Conservation (phyloP, 2,113 vertebrate species). For the Indri indri region DNA sequence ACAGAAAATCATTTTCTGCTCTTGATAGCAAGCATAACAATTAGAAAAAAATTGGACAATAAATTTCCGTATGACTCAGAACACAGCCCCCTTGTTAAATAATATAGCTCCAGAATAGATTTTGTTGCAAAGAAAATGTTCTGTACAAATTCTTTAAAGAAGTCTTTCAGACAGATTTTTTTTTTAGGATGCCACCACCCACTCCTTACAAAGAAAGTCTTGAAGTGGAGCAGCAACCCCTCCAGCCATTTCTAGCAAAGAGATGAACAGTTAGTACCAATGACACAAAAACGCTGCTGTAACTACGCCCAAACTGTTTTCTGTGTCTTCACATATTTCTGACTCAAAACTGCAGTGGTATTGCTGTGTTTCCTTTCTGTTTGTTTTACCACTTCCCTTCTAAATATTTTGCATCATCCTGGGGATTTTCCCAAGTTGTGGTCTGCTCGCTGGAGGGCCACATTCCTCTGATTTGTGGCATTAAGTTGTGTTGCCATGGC, state of each 20-base stretch:
- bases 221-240: not conserved
- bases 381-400: slow-evolving; percentile 82
- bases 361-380: slow-evolving; percentile 76
- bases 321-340: not conserved
- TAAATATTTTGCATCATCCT: slow-evolving; percentile 83
- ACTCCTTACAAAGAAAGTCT: slow-evolving; percentile 68
- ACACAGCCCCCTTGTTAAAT: slow-evolving; percentile 52
- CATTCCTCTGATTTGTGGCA: slow-evolving; percentile 52
- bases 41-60: slow-evolving; percentile 46
- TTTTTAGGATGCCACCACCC: slow-evolving; percentile 56
- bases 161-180: slow-evolving; percentile 49
- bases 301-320: not conserved
- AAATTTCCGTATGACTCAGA: slow-evolving; percentile 37
- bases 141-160: slow-evolving; percentile 68
- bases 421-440: slow-evolving; percentile 71
- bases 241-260: slow-evolving; percentile 40
- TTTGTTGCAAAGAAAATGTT: slow-evolving; percentile 71
- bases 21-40: slow-evolving; percentile 47
- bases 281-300: not conserved
- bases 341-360: not conserved
- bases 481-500: slow-evolving; percentile 75
- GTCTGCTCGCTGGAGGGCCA: slow-evolving; percentile 22
- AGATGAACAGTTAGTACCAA: not conserved
- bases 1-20: slow-evolving; percentile 47
- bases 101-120: slow-evolving; percentile 52